Base-by-base conservation (phyloP, 2,113 vertebrate species). In the Upupa epops region DNA sequence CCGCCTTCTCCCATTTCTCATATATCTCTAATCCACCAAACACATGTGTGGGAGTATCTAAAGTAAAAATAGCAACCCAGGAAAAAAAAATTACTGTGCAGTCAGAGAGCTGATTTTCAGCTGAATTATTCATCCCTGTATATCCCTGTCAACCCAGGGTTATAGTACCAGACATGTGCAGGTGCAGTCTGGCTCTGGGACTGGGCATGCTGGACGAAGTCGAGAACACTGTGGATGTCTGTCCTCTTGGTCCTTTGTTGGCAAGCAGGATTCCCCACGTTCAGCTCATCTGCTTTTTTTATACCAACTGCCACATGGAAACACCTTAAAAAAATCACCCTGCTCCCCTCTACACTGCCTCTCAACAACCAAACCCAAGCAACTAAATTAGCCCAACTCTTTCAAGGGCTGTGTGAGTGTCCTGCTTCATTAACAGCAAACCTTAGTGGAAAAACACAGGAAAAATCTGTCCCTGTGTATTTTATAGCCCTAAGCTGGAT, bases 51-150 rank as follows among this genome's bases (percentile, higher is more conserved):
- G 94, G 92, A 93, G 92, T 95, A 93, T 69, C 42, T 72, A 81
- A 54, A 96, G 90, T 92, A 92, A 95, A 94, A 95, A 94, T 94
- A 96, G 92, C 56, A 93, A 64, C 36, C 42, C 59, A 63, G 83
- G 31, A 51, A 65, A 82, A 69, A 73, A 86, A 84, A 89, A 74
- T 34, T 75, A 48, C 31, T 83, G 42, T 74, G 92, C 70, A 82
- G 77, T 80, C 34, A 1, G 73, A 75, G 83, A 87, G 37, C 78
- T 92, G 88, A 86, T 84, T 69, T 86, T 72, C 58, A 69, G 80
- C 74, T 82, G 86, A 96, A 82, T 94, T 96, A 95, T 95, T 90
- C 91, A 95, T 95, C 74, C 51, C 49, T 25, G 59, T 10, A 10
- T 64, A 81, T 72, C 59, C 54, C 21, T 71, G 69, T 84, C 66